phyloP scores from a whole-genome alignment of 2,888 invertebrate genomes.

The Drosophila eohydei region DNA sequence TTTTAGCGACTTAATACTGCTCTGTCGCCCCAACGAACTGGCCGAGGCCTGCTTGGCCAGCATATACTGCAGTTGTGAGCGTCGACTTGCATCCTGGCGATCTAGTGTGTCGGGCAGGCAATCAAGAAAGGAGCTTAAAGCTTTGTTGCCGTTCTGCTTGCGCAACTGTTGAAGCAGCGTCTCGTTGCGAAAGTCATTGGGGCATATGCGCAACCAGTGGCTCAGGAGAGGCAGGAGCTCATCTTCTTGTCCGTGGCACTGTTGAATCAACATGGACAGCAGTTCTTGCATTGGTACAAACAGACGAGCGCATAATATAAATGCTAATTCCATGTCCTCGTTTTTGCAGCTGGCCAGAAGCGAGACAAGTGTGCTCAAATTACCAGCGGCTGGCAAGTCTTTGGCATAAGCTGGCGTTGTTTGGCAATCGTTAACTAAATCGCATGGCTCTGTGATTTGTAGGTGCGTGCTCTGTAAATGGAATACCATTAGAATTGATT shows the following conservation, averaged over 20 bases:
- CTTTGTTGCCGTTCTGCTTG: conserved; percentile 88
- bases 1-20: conserved; percentile 85
- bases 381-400: conserved; percentile 60
- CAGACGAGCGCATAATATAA: conserved; percentile 57
- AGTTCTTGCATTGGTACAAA: conserved; percentile 90
- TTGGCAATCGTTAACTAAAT: conserved; percentile 43
- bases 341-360: conserved; percentile 84
- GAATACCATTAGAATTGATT: not conserved
- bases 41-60: conserved; percentile 53
- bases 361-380: conserved; percentile 39
- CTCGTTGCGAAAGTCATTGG: conserved; percentile 97
- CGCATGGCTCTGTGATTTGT: conserved; percentile 49
- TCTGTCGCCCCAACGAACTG: conserved; percentile 66
- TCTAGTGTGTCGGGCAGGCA: conserved; percentile 31
- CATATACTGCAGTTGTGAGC: conserved; percentile 85
- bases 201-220: conserved; percentile 97
- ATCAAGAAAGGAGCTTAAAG: conserved; percentile 87
- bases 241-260: conserved; percentile 85
- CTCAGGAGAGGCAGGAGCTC: conserved; percentile 87
- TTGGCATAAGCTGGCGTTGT: conserved; percentile 55
- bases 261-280: conserved; percentile 91
- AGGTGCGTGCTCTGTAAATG: conserved; percentile 55
- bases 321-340: conserved; percentile 91
- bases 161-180: conserved; percentile 94
- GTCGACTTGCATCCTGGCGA: conserved; percentile 22